Conservation (phyloP, 2,888 invertebrate genomes). For the Lacanobia oleracea region DNA sequence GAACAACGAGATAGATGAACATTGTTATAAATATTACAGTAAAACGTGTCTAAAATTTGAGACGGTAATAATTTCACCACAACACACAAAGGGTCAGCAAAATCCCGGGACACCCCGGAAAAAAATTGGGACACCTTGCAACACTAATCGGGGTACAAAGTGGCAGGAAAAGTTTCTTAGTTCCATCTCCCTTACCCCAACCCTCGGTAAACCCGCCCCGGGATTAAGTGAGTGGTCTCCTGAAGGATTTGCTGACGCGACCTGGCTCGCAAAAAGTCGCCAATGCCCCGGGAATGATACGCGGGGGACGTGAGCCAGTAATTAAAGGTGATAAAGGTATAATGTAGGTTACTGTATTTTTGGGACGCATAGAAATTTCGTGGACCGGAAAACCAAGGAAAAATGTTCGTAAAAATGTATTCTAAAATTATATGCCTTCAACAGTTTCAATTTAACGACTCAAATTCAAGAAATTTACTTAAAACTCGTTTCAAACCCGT, state of each 20-base stretch:
- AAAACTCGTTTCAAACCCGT: slow-evolving; percentile 30
- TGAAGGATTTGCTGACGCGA: slow-evolving; percentile 69
- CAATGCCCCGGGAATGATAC: slow-evolving; percentile 64
- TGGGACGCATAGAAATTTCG: too few relatives aligned
- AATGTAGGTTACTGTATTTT: slow-evolving; percentile 1
- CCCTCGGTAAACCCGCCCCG: slow-evolving; percentile 55
- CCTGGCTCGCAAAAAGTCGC: slow-evolving; percentile 67
- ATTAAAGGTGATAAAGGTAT: slow-evolving; percentile 57
- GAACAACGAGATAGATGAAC: background rate
- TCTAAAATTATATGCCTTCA: background rate
- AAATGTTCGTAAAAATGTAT: background rate
- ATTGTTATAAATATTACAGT: background rate
- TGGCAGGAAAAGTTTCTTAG: slow-evolving; percentile 71
- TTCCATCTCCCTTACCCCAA: slow-evolving; percentile 60
- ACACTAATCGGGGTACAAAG: slow-evolving; percentile 68
- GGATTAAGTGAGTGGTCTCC: slow-evolving; percentile 71
- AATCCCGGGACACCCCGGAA: slow-evolving; percentile 36
- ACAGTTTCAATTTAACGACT: slow-evolving; percentile 3
- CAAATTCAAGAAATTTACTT: slow-evolving; percentile 27
- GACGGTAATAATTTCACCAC: slow-evolving; percentile 5
- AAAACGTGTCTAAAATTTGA: too few relatives aligned
- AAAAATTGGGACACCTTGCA: slow-evolving; percentile 59
- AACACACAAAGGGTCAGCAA: slow-evolving; percentile 10
- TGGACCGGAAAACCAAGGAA: background rate
- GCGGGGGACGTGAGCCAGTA: slow-evolving; percentile 48